Percentiles rank a stretch among this genome's conserved stretches.
Evolutionary conservation across 1,140 invertebrate genomes (phyloP).

Genomic region (Marisa cornuarietis): DNA sequence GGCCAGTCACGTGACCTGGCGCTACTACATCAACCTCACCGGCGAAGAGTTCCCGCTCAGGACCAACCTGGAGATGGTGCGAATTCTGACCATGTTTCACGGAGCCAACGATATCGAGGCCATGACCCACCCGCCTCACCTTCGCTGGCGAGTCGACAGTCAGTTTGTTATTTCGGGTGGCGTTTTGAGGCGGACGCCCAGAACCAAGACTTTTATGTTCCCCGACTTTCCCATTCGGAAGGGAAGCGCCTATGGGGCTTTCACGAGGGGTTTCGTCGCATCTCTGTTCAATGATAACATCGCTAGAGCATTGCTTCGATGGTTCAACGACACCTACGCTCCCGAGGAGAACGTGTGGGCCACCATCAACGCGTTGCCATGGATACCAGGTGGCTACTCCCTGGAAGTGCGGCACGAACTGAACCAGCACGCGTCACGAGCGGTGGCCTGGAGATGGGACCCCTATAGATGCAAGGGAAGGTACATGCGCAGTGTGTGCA

Average conservation of each 20-base stretch:
- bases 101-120: slow-evolving; percentile 53
- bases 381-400: slow-evolving; percentile 43
- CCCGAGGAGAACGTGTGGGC: slow-evolving; percentile 51
- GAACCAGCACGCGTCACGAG: slow-evolving; percentile 22
- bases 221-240: slow-evolving; percentile 43
- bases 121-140: slow-evolving; percentile 28
- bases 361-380: slow-evolving; percentile 40
- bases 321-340: slow-evolving; percentile 43
- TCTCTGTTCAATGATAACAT: slow-evolving; percentile 38
- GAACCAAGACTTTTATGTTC: too few relatives aligned
- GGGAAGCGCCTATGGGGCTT: slow-evolving; percentile 45
- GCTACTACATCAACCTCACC: slow-evolving; percentile 59
- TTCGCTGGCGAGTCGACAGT: slow-evolving; percentile 34
- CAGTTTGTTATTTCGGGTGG: slow-evolving; percentile 1
- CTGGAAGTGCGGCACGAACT: slow-evolving; percentile 28
- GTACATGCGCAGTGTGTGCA: slow-evolving; percentile 11
- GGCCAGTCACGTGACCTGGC: slow-evolving; percentile 42
- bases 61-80: slow-evolving; percentile 56
- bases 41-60: slow-evolving; percentile 58
- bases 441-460: slow-evolving; percentile 23
- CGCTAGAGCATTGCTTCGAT: slow-evolving; percentile 34
- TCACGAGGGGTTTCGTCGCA: slow-evolving; percentile 43
- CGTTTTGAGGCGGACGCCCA: too few relatives aligned
- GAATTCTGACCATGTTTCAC: slow-evolving; percentile 43
- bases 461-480: not conserved